Base-by-base conservation (phyloP, 2,797 vertebrate species). In the Rhinogobio ventralis region DNA sequence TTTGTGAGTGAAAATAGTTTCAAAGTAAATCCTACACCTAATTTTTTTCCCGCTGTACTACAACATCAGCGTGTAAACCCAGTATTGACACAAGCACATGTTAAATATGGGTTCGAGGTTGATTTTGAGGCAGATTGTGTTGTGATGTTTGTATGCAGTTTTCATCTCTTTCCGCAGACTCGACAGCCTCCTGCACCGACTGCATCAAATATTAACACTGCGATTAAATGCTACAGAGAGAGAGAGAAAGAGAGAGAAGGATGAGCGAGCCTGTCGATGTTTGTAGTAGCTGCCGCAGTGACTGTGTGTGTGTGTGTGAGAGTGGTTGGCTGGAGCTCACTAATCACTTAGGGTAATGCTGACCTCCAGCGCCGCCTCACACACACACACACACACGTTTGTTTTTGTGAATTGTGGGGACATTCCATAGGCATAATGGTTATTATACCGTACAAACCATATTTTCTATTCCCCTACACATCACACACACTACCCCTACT, bases 91-190 rank as follows among this genome's bases (percentile, higher is more conserved):
- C 20, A 14, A 14, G n/a, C 39, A 28, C 42, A 57, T 55, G 13
- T 62, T 62, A 28, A 15, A 64, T 3, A 46, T 28, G 67, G 6
- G 23, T n/a, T 71, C 13, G 33, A 42, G 67, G 19, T 64, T 15
- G 28, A 51, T 64, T 64, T 60, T 62, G 4, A 64, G 76, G 42
- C 10, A 5, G 64, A 42, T 69, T 69, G 33, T 7, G 66, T 69
- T 55, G 55, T 64, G 74, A 76, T 4, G 20, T 53, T 23, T 92
- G 93, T 62, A 10, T 78, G 36, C n/a, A 64, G n/a, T 20, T 45
- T 39, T 45, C 46, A 7, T 64, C 42, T 66, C 42, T 66, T 33
- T 79, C 11, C 3, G n/a, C 79, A 71, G 53, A 72, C 33, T 72
- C 36, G 51, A 72, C 80, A 82, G 69, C 68, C 46, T 60, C 23